Evolutionary conservation across 2,888 invertebrate species (phyloP).

Genomic region (Agrypnus murinus): DNA sequence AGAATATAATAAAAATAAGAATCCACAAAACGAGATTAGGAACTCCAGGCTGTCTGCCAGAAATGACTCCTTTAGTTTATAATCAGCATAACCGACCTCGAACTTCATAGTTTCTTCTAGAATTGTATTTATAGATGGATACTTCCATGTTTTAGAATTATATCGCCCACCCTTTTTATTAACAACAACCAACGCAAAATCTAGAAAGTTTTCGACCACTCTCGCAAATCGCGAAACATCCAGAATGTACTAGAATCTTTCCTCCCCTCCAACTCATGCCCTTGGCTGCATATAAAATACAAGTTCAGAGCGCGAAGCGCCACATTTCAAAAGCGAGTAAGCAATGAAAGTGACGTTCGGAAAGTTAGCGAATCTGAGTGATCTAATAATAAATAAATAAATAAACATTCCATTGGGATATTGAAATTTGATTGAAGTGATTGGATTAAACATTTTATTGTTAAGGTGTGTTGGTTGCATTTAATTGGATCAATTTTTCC

Average conservation of each 20-base stretch:
- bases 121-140: conserved; percentile 14
- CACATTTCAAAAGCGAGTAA: not conserved
- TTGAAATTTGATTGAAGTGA: not conserved
- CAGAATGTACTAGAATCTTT: conserved; percentile 12
- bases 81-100: conserved; percentile 23
- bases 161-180: conserved; percentile 24
- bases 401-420: conserved; percentile 24
- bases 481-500: not conserved
- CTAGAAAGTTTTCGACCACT: conserved; percentile 8
- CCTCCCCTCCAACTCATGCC: conserved; percentile 6
- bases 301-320: not conserved
- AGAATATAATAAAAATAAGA: no score
- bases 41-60: conserved; percentile 30
- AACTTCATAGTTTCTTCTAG: conserved; percentile 23
- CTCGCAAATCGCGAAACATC: no score
- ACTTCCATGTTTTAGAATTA: conserved; percentile 10
- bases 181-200: conserved; percentile 12
- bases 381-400: no score
- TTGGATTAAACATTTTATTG: not conserved
- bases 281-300: conserved; percentile 8
- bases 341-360: no score
- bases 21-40: conserved; percentile 5
- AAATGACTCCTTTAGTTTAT: conserved; percentile 12
- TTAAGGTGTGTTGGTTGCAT: not conserved
- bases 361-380: no score